Base-by-base conservation (phyloP, 2,797 vertebrate species). In the Sebastes oblongus region DNA sequence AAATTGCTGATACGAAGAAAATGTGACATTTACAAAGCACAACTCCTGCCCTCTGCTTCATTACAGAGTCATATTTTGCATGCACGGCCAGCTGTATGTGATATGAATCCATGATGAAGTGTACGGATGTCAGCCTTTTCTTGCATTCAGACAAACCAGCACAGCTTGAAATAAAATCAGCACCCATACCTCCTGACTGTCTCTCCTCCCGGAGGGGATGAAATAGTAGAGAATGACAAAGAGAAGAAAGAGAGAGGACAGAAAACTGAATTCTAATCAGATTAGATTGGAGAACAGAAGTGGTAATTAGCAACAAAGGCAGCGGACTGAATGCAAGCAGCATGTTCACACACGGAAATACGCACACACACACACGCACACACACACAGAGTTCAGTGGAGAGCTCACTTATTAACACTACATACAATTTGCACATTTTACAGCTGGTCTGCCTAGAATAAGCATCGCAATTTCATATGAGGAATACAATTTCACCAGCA, bases 381-480 rank as follows among this genome's bases (percentile, higher is more conserved):
- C 30, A 24, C 61, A 39, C n/a, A 34, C 16, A 20, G 13, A 16
- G 39, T 60, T 72, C 61, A 27, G 9, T 69, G 22, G 79, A 58
- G 34, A 59, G 56, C 30, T 56, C 27, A 8, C 86, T 87, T 86
- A 89, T 91, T 91, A 93, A 89, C 86, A 56, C 89, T 81, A 89
- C 85, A 91, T 86, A 73, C 62, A 32, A 89, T 86, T 86, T 86
- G 68, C 84, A 91, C 66, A 72, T 91, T 82, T 83, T 69, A 60
- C 54, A 78, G 60, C 77, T 72, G 59, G 6, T 67, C 66, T 56
- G 16, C 52, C 18, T 14, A 50, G 13, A 60, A 66, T 8, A 68
- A 77, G 78, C 32, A 52, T 13, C 34, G 32, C 58, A 32, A 4
- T 68, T 82, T 70, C 42, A 71, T 29, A 46, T 68, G 32, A 29